Base-by-base conservation (phyloP, 1,140 invertebrate species). In the Hypothenemus hampei region DNA sequence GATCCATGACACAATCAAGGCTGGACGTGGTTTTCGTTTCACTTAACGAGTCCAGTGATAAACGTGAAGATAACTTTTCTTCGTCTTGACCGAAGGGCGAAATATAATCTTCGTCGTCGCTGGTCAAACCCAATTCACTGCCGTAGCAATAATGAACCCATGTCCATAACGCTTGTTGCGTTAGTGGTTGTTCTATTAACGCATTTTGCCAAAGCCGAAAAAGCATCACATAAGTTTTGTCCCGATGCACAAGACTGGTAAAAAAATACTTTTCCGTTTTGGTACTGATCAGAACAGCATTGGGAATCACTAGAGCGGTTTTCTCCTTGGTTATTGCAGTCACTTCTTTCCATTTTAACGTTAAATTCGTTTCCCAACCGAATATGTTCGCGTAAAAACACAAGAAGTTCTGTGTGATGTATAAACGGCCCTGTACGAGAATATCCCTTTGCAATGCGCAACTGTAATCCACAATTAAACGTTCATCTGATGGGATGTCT, bases 351-450 rank as follows among this genome's bases (percentile, higher is more conserved):
- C 89, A 93, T 61, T 83, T 81, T 35, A 95, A 72, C 37, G 77
- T 81, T 18, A 90, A 77, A 72, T 81, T 80, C 0, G 91, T 95
- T 74, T 96, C 92, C 92, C 91, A 96, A 64, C 87, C 81, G 69
- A 96, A 94, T 62, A 96, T 95, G 72, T 93, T 96, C 20, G 93
- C 92, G 76, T 96, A 91, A 77, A 97, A 97, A 73, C 92, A 94
- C 39, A 96, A 78, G 78, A 89, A 93, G 72, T 92, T 92, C 76
- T 93, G 90, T 10, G 91, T 91, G 10, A 94, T 85, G 73, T 95
- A 97, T 58, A 97, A 76, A 18, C 93, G 80, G 3, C 93, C 93
- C 69, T 97, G 93, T 5, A 91, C 86, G 50, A 96, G 74, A 66
- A 97, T 95, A 68, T 96, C 93, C 66, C 90, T 86, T 72, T 96